Base-by-base conservation (phyloP, 2,113 vertebrate species). In the Leiothrix lutea region DNA sequence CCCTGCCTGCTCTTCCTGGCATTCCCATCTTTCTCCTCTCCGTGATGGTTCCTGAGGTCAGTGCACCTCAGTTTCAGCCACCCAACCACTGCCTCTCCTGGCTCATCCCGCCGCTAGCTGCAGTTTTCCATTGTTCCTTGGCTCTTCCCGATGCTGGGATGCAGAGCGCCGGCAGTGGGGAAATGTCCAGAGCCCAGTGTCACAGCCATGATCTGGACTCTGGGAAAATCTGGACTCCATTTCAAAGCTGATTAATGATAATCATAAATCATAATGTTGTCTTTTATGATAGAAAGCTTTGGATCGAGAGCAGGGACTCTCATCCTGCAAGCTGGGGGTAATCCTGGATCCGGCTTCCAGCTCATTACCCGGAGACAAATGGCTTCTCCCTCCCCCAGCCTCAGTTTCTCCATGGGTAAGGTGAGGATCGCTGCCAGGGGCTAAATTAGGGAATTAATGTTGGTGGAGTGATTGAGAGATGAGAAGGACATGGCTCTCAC, bases 341-440 rank as follows among this genome's bases (percentile, higher is more conserved):
- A 86, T 17, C 40, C 92, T 45, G 90, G 81, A 67, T 56, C 66
- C 1, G 1, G 5, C 65, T 88, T 69, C 90, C 88, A 92, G 95
- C 90, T 93, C 74, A 5, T 89, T 82, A 56, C 60, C 4, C 1
- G 1, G 62, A 93, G 88, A 94, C 74, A 82, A 91, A 91, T 82
- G 71, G 23, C 79, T 60, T 93, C 79, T 90, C 80, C 65, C 74
- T 70, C 70, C 36, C 54, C 69, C 72, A 20, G 72, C 89, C 93
- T 77, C 90, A 60, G 58, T 87, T 90, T 88, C 88, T 82, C 77
- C 0, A 0, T 58, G 18, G 16, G 22, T 56, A 60, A 85, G 85
- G 90, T 83, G 92, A 88, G 92, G 64, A 90, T 88, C 0, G 19
- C 53, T 73, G 92, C 94, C 95, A 83, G 90, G 20, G 92, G 91